These are phyloP conservation scores for Tapirus indicus DNA, from an alignment of 2,797 vertebrate genomes.

Conservation along the genomic window DNA sequence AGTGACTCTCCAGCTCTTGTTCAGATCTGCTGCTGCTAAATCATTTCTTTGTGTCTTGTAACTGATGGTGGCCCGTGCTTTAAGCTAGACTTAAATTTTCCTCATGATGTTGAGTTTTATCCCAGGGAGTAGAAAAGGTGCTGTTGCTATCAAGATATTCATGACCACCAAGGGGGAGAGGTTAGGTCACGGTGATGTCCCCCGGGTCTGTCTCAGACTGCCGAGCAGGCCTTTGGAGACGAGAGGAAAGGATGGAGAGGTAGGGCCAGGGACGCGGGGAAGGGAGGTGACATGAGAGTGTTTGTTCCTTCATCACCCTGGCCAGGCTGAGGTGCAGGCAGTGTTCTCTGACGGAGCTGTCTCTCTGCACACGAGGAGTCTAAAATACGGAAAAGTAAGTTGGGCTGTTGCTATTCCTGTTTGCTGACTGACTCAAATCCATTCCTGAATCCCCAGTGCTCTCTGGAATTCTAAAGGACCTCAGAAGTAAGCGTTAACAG, in stretches of 20 bases:
- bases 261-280: not conserved
- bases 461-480: not conserved
- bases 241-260: not conserved
- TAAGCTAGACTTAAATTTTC: not conserved
- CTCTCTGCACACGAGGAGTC: conserved; percentile 97
- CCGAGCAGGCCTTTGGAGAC: not conserved
- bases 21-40: not conserved
- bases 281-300: not conserved
- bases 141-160: not conserved
- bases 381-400: conserved; percentile 98
- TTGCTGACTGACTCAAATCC: not conserved
- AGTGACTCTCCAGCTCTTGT: not conserved
- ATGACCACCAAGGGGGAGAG: not conserved
- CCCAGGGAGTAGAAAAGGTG: not conserved
- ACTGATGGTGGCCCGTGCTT: fast-evolving
- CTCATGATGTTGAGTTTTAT: not conserved
- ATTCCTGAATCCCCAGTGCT: not conserved
- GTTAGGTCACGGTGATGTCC: not conserved
- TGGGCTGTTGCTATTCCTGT: not conserved
- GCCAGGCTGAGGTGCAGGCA: conserved; percentile 97
- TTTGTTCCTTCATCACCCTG: conserved; percentile 87
- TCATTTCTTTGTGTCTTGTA: not conserved
- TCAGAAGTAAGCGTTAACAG: not conserved
- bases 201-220: not conserved
- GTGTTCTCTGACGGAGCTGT: conserved; percentile 97